Percentiles rank a stretch among this genome's conserved stretches.
These are phyloP conservation scores for Betta splendens DNA, from an alignment of 2,797 vertebrate species.

Conservation along the genomic window DNA sequence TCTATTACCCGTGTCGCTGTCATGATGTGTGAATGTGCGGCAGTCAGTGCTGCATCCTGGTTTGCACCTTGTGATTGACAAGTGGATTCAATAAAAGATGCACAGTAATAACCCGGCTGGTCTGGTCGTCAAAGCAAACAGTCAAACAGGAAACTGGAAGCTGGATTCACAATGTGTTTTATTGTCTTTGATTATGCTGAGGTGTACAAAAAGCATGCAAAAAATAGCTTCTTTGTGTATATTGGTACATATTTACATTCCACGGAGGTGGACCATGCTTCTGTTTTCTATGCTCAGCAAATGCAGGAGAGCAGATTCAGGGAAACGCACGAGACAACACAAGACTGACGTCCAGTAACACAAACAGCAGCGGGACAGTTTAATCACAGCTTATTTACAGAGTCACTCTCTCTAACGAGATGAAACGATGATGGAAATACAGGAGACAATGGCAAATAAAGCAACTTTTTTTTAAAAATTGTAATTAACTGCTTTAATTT, in stretches of 20 bases:
- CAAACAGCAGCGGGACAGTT: slow-evolving; percentile 47
- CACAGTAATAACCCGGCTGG: slow-evolving; percentile 7
- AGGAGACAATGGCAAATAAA: too few relatives aligned
- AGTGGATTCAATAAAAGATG: slow-evolving; percentile 50
- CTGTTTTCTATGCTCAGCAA: slow-evolving; percentile 29
- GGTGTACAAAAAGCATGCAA: slow-evolving; percentile 92
- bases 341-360: slow-evolving; percentile 53
- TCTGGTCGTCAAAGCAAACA: not conserved
- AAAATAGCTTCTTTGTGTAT: slow-evolving; percentile 91
- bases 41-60: slow-evolving; percentile 7
- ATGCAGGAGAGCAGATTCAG: slow-evolving; percentile 69
- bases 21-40: slow-evolving; percentile 10
- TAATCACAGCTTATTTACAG: slow-evolving; percentile 38
- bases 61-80: slow-evolving; percentile 32
- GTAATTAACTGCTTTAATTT: not conserved
- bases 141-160: slow-evolving; percentile 14
- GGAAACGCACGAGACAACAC: slow-evolving; percentile 52
- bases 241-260: slow-evolving; percentile 93
- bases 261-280: slow-evolving; percentile 79
- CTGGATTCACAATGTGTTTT: slow-evolving; percentile 60
- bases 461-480: slow-evolving; percentile 1
- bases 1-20: slow-evolving; percentile 2
- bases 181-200: slow-evolving; percentile 79
- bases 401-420: slow-evolving; percentile 8
- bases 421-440: too few relatives aligned